These are phyloP conservation scores for Drosophila seguyi DNA, from an alignment of 1,140 invertebrate species.

Conservation along the genomic window DNA sequence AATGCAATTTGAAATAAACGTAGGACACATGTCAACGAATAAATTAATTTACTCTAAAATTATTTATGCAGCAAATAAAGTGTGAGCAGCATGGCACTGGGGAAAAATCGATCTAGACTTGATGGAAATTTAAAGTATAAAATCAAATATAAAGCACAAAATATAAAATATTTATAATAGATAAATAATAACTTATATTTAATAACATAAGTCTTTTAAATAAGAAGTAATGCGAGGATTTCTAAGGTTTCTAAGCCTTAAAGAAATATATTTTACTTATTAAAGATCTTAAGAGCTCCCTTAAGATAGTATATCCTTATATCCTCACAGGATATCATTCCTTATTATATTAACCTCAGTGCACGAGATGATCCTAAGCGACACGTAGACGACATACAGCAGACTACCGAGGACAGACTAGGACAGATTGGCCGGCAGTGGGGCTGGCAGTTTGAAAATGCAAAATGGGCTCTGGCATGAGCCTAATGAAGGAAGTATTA, in stretches of 20 bases:
- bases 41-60: slow-evolving; percentile 81
- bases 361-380: slow-evolving; percentile 16
- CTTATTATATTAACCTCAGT: slow-evolving; percentile 15
- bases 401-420: slow-evolving; percentile 23
- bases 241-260: background rate
- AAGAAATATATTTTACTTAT: background rate
- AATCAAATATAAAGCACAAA: no score
- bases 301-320: no score
- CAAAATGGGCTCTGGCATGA: slow-evolving; percentile 27
- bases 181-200: no score
- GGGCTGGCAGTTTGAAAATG: background rate
- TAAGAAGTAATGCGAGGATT: background rate
- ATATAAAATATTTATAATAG: no score
- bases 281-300: no score
- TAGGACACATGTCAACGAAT: slow-evolving; percentile 81
- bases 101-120: background rate
- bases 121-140: background rate
- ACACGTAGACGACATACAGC: slow-evolving; percentile 35
- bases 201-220: no score
- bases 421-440: slow-evolving; percentile 16
- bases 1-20: slow-evolving; percentile 82
- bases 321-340: no score
- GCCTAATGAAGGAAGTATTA: slow-evolving; percentile 62
- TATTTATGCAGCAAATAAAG: slow-evolving; percentile 79
- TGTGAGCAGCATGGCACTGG: slow-evolving; percentile 16